These are phyloP conservation scores for Rhyacichthys aspro DNA, from an alignment of 2,797 vertebrate species.

Conservation along the genomic window DNA sequence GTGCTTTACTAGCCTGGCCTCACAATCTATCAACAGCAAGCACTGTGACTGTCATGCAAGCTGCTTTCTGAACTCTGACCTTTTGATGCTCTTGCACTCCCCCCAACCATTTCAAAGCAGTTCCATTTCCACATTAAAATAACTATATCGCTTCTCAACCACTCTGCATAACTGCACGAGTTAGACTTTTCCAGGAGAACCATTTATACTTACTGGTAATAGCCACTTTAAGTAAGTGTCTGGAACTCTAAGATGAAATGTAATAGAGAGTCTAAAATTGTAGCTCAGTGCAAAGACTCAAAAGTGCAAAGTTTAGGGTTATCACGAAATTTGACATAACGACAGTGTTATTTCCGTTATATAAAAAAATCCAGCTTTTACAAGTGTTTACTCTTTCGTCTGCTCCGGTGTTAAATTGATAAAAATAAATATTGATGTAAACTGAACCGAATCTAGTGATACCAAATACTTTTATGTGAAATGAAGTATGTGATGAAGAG, in stretches of 20 bases:
- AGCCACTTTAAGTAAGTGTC: not conserved
- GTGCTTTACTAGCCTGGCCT: not conserved
- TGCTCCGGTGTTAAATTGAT: not conserved
- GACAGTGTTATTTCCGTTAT: not conserved
- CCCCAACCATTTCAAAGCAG: not conserved
- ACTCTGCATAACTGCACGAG: slow-evolving; percentile 3
- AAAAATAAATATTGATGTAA: no score
- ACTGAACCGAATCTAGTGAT: not conserved
- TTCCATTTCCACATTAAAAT: not conserved
- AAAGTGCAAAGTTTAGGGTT: not conserved
- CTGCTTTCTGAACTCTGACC: slow-evolving; percentile 7
- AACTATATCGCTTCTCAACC: not conserved
- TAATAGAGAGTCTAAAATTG: not conserved
- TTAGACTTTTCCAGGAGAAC: not conserved
- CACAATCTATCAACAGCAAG: not conserved
- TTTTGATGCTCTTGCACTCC: slow-evolving; percentile 1
- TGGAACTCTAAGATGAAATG: no score
- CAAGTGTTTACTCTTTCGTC: not conserved
- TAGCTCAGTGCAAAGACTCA: no score
- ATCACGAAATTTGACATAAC: not conserved
- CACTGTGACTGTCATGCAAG: not conserved
- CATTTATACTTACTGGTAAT: slow-evolving; percentile 4
- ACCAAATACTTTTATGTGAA: not conserved
- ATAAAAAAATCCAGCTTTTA: not conserved
- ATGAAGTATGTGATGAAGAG: not conserved